phyloP scores from a whole-genome alignment of 2,113 vertebrate genomes.

The Falco punctatus region DNA sequence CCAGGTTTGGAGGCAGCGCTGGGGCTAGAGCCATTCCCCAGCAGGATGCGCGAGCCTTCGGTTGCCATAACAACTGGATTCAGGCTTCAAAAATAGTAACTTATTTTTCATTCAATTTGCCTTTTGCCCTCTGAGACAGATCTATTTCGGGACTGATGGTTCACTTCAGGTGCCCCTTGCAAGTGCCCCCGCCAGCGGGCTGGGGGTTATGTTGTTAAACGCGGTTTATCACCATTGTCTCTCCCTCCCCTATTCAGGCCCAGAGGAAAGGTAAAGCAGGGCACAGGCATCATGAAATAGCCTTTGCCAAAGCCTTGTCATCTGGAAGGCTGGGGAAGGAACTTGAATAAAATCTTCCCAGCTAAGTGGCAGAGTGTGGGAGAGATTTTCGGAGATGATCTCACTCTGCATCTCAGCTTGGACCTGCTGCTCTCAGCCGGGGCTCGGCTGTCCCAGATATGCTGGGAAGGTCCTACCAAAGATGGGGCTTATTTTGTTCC shows the following conservation, averaged over 20 bases:
- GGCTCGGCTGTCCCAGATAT: background rate
- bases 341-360: background rate
- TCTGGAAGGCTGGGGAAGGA: conserved; percentile 3
- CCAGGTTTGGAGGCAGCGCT: background rate
- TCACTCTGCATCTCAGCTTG: conserved; percentile 28
- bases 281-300: background rate
- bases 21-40: conserved; percentile 15
- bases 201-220: background rate
- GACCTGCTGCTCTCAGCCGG: background rate
- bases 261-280: conserved; percentile 13
- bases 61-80: conserved; percentile 80
- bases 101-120: conserved; percentile 75
- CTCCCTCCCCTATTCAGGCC: background rate
- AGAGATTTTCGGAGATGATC: conserved; percentile 26
- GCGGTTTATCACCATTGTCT: fast-evolving
- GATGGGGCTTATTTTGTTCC: background rate
- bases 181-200: background rate
- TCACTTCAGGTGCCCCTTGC: conserved; percentile 38
- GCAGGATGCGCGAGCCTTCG: conserved; percentile 55
- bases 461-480: background rate
- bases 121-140: conserved; percentile 66
- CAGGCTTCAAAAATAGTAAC: conserved; percentile 79
- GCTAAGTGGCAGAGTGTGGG: conserved; percentile 17
- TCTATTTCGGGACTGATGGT: conserved; percentile 52
- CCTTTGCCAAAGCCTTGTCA: background rate